Percentiles rank a stretch among this genome's conserved stretches.
Evolutionary conservation across 2,797 vertebrate genomes (phyloP).

Genomic region (Sebastes dallii): DNA sequence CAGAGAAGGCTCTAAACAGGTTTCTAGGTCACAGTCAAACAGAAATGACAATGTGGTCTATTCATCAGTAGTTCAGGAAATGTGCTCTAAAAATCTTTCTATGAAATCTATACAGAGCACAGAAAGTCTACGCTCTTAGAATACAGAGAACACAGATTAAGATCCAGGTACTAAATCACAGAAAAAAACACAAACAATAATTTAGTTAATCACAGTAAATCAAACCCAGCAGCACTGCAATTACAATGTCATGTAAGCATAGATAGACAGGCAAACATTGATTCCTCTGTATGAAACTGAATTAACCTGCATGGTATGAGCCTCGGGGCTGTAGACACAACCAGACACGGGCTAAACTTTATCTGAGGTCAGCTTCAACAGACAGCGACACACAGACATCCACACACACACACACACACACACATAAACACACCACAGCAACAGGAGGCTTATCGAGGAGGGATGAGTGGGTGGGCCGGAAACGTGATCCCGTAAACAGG

Average conservation of each 20-base stretch:
- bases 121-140: not conserved
- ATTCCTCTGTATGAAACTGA: conserved; percentile 37
- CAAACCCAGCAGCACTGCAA: conserved; percentile 12
- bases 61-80: not conserved
- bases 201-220: conserved; percentile 24
- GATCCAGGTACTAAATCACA: not conserved
- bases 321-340: not conserved
- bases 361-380: conserved; percentile 32
- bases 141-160: not conserved
- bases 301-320: conserved; percentile 30
- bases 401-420: conserved; percentile 10
- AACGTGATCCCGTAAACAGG: conserved; percentile 44
- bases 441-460: conserved; percentile 8
- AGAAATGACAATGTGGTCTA: not conserved
- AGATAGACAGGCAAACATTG: conserved; percentile 9
- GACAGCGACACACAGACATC: conserved; percentile 8
- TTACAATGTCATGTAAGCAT: conserved; percentile 23
- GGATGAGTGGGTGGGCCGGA: conserved; percentile 5
- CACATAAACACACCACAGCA: conserved; percentile 6
- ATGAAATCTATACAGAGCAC: not conserved
- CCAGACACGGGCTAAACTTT: conserved; percentile 18
- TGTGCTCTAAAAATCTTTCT: not conserved
- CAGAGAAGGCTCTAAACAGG: not conserved
- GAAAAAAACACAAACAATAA: not conserved
- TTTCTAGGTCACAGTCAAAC: conserved; percentile 20